Percentiles rank a stretch among this genome's conserved stretches.
Evolutionary conservation across 2,113 vertebrate species (phyloP).

Genomic region (Cricetomys ansorgei): DNA sequence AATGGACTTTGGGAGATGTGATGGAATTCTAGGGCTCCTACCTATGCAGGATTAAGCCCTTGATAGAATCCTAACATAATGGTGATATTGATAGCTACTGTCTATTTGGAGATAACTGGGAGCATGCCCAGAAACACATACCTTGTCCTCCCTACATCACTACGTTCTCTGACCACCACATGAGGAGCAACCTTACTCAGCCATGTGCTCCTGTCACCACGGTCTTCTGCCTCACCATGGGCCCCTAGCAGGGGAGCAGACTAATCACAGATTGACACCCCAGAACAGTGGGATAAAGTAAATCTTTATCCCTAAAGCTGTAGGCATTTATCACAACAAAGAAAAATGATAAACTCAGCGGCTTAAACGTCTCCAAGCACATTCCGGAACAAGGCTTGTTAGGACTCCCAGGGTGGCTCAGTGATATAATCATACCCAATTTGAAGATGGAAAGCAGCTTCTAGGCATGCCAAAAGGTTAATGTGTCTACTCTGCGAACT

Average conservation of each 20-base stretch:
- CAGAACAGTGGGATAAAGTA: background rate
- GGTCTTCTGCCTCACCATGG: background rate
- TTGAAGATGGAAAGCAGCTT: conserved; percentile 38
- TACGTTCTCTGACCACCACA: background rate
- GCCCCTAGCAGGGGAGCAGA: too few relatives aligned
- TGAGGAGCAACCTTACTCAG: background rate
- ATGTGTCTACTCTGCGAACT: background rate
- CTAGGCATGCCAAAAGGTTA: conserved; percentile 42
- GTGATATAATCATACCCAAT: conserved; percentile 8
- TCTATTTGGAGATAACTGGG: background rate
- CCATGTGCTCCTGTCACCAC: background rate
- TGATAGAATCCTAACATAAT: background rate
- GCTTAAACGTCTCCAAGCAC: background rate
- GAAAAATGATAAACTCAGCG: background rate
- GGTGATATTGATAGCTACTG: background rate
- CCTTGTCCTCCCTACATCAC: background rate
- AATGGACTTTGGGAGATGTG: background rate
- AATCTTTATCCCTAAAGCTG: background rate
- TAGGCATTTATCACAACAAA: background rate
- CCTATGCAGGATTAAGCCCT: background rate
- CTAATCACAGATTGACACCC: background rate
- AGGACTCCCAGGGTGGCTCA: conserved; percentile 26
- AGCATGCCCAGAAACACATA: background rate
- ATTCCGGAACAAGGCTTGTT: background rate
- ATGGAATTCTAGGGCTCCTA: background rate